Evolutionary conservation across 2,113 vertebrate species (phyloP), one percentile per base, ranked within the genome.

Genomic region (Emydocephalus ijimae): DNA sequence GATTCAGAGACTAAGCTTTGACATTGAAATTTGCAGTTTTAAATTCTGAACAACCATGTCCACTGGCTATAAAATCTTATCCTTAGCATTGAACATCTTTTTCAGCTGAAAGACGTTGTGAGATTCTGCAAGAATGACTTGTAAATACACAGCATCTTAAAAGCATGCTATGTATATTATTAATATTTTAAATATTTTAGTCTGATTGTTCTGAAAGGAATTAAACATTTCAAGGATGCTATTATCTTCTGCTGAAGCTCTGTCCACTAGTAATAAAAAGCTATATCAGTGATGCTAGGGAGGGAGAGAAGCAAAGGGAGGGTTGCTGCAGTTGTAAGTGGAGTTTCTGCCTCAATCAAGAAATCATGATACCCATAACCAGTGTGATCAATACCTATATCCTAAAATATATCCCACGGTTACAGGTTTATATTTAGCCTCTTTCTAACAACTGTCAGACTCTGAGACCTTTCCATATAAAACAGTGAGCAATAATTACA

Each of bases 341-440:
- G 14, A 57, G 26, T 48, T 85, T 0, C 21, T 39, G 39, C 50
- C 45, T 92, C 61, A 88, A 2, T 89, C 48, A 29, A 88, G 45
- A 4, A 24, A 54, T 14, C 26, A 89, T 43, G 52, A 85, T 57
- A 43, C 43, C 74, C 54, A 89, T 24, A 34, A 24, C 15, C n/a
- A 86, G 34, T 85, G 5, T 0, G 0, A 2, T 81, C 15, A 50
- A 14, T 92, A 89, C 88, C 45, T 88, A 86, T n/a, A 87, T 92
- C 94, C 23, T 50, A 86, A 93, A 94, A 93, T 94, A 94, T 93
- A 94, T 93, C 94, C 94, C 56, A 87, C 55, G 91, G 94, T 94
- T 93, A 92, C 93, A 91, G 95, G 95, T 94, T 95, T 95, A 96
- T 97, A 97, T 96, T 97, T 97, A 97, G 93, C 94, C 92, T 92